Base-by-base conservation (phyloP, 2,888 invertebrate genomes). In the Branchellion lobata region DNA sequence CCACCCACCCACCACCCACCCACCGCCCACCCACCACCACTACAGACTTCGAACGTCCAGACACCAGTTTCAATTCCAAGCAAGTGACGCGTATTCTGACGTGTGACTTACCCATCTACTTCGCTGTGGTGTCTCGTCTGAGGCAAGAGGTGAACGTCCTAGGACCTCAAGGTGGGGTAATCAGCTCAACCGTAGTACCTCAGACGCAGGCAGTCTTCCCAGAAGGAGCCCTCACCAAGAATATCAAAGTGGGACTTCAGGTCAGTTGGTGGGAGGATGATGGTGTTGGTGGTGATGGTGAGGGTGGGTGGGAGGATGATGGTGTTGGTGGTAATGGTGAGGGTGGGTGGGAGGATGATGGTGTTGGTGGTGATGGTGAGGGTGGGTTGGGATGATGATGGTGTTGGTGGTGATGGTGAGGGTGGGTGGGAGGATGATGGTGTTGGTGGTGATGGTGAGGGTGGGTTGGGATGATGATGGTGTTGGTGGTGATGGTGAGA, bases 161-260 rank as follows among this genome's bases (percentile, higher is more conserved):
- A 85, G 99, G 99, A 75, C 96, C 97, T 27, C 98, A 98, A 89
- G 99, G 99, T 84, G 99, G 98, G 79, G 96, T 99, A 91, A 96
- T 99, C 57, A 96, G 96, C 83, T 98, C 98, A 83, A 96, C 96
- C 0, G 97, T 99, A 31, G 97, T 99, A 75, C 97, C 98, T 8
- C 96, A 97, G 90, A 99, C 99, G 57, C 99, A 99, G 89, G 99
- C 99, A 1, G 96, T 99, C 80, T 99, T 99, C 90, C 99, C 99
- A 40, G 95, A 96, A 86, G 97, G 97, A 79, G 98, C 99, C 18
- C 92, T 99, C 82, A 99, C 98, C 81, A 99, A 99, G 92, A 96
- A 97, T 89, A 99, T 99, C 89, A 94, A 96, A 92, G 98, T 99
- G 85, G 97, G 97, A 90, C 92, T 98, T 82, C 91, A 99, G 96